phyloP scores from a whole-genome alignment of 2,888 invertebrate genomes.

The Meloe dianella region DNA sequence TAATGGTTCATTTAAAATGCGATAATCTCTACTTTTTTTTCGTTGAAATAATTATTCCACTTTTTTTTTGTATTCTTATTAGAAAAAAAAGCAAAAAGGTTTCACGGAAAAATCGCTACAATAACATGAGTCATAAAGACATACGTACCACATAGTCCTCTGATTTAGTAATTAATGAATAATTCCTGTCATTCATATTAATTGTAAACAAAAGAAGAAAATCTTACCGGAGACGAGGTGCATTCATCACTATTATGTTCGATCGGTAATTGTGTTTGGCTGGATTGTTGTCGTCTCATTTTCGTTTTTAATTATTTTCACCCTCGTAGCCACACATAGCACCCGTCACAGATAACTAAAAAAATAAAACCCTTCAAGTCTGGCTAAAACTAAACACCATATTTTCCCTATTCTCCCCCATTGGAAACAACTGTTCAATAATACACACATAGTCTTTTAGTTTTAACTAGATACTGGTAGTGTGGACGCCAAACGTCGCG shows the following conservation, averaged over 20 bases:
- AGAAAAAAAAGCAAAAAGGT: not conserved
- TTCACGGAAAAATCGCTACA: slow-evolving; percentile 17
- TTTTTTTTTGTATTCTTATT: not conserved
- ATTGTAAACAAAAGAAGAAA: slow-evolving; percentile 24
- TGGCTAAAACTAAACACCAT: slow-evolving; percentile 35
- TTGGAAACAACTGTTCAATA: slow-evolving; percentile 48
- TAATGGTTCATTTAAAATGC: slow-evolving; percentile 6
- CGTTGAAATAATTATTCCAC: too few species aligned
- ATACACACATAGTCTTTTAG: slow-evolving; percentile 20
- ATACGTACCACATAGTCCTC: not conserved
- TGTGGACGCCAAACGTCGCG: slow-evolving; percentile 45
- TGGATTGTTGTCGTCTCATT: slow-evolving; percentile 50
- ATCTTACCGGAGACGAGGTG: slow-evolving; percentile 63
- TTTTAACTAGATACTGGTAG: slow-evolving; percentile 8
- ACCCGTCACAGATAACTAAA: slow-evolving; percentile 22
- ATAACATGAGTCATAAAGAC: slow-evolving; percentile 20
- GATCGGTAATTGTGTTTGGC: slow-evolving; percentile 52
- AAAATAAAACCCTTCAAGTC: slow-evolving; percentile 21
- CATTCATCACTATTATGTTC: slow-evolving; percentile 64
- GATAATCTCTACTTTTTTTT: slow-evolving; percentile 12
- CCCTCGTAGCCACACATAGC: slow-evolving; percentile 26
- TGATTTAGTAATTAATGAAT: not conserved
- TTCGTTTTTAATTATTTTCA: slow-evolving; percentile 24
- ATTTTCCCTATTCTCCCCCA: slow-evolving; percentile 31
- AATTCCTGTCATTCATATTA: not conserved